phyloP scores from a whole-genome alignment of 2,113 vertebrate species.

The Hydrochoerus hydrochaeris region DNA sequence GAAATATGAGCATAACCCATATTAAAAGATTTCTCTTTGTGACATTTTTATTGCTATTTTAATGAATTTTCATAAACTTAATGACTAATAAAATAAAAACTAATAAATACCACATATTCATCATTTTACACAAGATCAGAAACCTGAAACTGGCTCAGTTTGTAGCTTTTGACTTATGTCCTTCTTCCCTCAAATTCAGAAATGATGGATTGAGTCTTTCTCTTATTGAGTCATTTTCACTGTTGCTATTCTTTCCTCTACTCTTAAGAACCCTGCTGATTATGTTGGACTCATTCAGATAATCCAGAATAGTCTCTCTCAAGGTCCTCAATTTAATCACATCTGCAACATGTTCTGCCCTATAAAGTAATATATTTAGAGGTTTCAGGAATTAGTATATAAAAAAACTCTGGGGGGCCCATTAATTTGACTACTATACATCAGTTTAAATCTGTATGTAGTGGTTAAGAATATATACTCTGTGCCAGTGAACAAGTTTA shows the following conservation, averaged over 20 bases:
- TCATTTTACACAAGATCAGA: not conserved
- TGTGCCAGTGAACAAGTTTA: no score
- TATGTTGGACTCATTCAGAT: not conserved
- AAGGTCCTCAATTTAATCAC: not conserved
- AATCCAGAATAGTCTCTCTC: not conserved
- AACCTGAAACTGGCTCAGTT: not conserved
- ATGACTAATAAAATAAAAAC: not conserved
- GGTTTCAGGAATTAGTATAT: not conserved
- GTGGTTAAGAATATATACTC: not conserved
- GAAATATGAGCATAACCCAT: slow-evolving; percentile 9
- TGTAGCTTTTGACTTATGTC: not conserved
- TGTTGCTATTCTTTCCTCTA: not conserved
- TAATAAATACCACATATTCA: not conserved
- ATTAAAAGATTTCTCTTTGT: not conserved
- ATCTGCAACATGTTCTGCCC: not conserved
- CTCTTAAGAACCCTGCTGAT: not conserved
- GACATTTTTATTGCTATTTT: not conserved
- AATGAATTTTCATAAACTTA: not conserved
- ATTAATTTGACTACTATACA: not conserved
- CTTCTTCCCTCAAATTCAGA: not conserved
- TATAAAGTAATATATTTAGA: not conserved
- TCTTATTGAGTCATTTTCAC: not conserved
- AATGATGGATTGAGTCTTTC: not conserved
- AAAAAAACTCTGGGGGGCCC: not conserved
- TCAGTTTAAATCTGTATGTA: not conserved